phyloP scores from a whole-genome alignment of 2,797 vertebrate genomes.

The Liparis tanakae region DNA sequence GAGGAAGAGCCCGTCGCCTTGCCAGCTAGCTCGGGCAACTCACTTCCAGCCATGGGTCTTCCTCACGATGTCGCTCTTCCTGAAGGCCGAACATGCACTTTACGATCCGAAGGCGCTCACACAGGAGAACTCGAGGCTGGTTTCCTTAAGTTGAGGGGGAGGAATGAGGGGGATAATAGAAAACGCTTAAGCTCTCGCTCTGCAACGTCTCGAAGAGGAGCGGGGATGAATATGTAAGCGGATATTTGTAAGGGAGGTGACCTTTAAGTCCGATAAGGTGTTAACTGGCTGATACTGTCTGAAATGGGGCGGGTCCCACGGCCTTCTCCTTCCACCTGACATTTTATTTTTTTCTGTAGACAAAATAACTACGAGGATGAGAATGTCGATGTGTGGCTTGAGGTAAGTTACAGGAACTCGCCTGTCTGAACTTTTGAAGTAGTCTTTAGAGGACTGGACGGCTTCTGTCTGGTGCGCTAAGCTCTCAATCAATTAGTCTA shows the following conservation, averaged over 20 bases:
- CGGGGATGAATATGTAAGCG: slow-evolving; percentile 69
- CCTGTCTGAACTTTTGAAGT: slow-evolving; percentile 13
- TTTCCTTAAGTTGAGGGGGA: slow-evolving; percentile 48
- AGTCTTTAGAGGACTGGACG: slow-evolving; percentile 10
- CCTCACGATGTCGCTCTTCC: slow-evolving; percentile 33
- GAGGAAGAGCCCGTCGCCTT: slow-evolving; percentile 33
- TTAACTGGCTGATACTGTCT: slow-evolving; percentile 60
- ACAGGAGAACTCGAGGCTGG: slow-evolving; percentile 42
- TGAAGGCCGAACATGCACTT: slow-evolving; percentile 56
- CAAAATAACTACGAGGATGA: slow-evolving; percentile 26
- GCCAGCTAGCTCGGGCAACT: slow-evolving; percentile 48
- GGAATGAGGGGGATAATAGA: slow-evolving; percentile 57
- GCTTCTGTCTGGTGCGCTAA: slow-evolving; percentile 22
- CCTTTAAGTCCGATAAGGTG: slow-evolving; percentile 68
- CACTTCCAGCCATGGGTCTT: slow-evolving; percentile 29
- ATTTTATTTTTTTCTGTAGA: slow-evolving; percentile 34
- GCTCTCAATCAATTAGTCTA: slow-evolving; percentile 60
- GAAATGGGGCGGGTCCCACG: slow-evolving; percentile 34
- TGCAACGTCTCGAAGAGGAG: slow-evolving; percentile 43
- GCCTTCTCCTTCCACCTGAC: slow-evolving; percentile 24
- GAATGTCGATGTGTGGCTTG: slow-evolving; percentile 9
- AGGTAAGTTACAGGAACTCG: slow-evolving; percentile 2
- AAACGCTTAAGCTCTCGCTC: slow-evolving; percentile 56
- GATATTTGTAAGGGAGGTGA: slow-evolving; percentile 64
- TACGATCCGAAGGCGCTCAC: slow-evolving; percentile 40